Evolutionary conservation across 1,140 invertebrate genomes (phyloP).

Genomic region (Drosophila nasuta): DNA sequence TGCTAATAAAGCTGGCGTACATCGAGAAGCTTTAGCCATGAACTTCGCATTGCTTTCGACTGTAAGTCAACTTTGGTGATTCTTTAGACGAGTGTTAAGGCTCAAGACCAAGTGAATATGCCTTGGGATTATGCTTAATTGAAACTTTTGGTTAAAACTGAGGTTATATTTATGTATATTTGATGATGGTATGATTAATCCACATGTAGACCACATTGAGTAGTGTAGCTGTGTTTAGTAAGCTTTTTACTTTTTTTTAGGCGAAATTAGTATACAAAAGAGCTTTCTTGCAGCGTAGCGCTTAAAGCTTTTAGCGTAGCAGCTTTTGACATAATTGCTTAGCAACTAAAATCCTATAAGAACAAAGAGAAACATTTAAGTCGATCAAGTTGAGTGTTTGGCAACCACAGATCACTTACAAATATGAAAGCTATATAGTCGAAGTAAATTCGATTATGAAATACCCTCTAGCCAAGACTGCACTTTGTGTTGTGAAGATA

Average conservation of each 20-base stretch:
- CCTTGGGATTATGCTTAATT: slow-evolving; percentile 16
- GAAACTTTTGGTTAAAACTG: slow-evolving; percentile 44
- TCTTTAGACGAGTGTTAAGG: slow-evolving; percentile 10
- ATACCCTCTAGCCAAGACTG: background rate
- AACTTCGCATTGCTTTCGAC: background rate
- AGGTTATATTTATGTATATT: slow-evolving; percentile 51
- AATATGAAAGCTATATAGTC: slow-evolving; percentile 1
- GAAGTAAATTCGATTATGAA: background rate
- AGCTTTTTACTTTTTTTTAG: slow-evolving; percentile 50
- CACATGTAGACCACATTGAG: slow-evolving; percentile 81
- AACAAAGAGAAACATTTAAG: slow-evolving; percentile 77
- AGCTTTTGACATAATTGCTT: slow-evolving; percentile 77
- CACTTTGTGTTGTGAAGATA: too few relatives aligned
- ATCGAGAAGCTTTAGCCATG: slow-evolving; percentile 9
- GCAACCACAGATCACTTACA: slow-evolving; percentile 45
- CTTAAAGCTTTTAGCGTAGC: slow-evolving; percentile 75
- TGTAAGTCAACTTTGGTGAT: slow-evolving; percentile 10
- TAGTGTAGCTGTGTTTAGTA: slow-evolving; percentile 78
- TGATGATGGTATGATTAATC: slow-evolving; percentile 63
- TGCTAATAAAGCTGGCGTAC: slow-evolving; percentile 29
- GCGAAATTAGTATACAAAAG: slow-evolving; percentile 84
- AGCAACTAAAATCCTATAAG: slow-evolving; percentile 85
- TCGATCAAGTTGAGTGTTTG: slow-evolving; percentile 62
- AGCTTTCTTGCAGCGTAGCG: slow-evolving; percentile 73
- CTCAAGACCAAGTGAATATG: slow-evolving; percentile 10